Percentiles rank a stretch among this genome's conserved stretches.
These are phyloP conservation scores for Encarsia formosa DNA, from an alignment of 2,888 invertebrate species.

Conservation along the genomic window DNA sequence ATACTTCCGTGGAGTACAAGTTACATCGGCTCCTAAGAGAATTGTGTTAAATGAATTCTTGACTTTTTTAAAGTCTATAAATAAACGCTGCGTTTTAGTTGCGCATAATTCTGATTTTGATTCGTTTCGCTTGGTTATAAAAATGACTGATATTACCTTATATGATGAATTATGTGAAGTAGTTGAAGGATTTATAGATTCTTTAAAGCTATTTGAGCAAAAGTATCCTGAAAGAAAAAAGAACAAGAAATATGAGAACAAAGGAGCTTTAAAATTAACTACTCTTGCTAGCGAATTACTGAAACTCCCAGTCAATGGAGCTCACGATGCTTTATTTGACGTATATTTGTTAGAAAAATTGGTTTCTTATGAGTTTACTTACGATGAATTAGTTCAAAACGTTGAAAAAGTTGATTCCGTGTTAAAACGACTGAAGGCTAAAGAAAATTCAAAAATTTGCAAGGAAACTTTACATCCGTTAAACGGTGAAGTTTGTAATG, in stretches of 20 bases:
- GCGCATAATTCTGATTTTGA: slow-evolving; percentile 21
- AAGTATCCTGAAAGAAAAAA: background rate
- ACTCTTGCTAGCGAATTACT: background rate
- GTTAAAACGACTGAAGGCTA: no score
- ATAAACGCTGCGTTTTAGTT: slow-evolving; percentile 15
- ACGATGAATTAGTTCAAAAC: no score
- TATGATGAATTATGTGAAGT: background rate
- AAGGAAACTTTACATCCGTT: no score
- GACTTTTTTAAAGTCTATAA: slow-evolving; percentile 2
- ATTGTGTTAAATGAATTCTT: slow-evolving; percentile 7
- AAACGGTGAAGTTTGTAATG: no score
- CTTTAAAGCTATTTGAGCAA: slow-evolving; percentile 3
- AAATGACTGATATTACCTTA: background rate
- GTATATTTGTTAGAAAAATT: slow-evolving; percentile 3
- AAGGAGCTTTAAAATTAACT: no score
- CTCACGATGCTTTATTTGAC: slow-evolving; percentile 10
- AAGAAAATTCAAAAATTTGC: no score
- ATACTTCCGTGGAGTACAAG: slow-evolving; percentile 10
- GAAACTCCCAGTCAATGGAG: background rate
- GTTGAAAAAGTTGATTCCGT: no score
- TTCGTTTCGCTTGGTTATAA: background rate
- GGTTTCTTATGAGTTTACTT: no score
- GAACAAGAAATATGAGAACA: no score
- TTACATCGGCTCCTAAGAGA: background rate
- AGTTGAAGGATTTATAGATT: slow-evolving; percentile 5